phyloP scores from a whole-genome alignment of 2,888 invertebrate species.

The Clistopyga incitator region DNA sequence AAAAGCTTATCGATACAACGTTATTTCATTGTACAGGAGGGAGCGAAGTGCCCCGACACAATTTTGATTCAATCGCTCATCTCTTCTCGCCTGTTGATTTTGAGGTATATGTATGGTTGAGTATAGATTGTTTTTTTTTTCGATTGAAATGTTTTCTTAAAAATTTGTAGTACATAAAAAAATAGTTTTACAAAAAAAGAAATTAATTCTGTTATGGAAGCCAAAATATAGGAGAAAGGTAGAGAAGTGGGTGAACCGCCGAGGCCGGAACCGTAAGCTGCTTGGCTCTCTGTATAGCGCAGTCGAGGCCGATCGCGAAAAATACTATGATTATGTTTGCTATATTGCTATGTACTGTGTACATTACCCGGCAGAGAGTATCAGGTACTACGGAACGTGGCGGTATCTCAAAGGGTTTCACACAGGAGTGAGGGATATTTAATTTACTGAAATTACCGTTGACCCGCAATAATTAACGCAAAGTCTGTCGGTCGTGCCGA shows the following conservation, averaged over 20 bases:
- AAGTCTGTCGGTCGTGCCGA: slow-evolving; percentile 46
- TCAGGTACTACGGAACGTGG: slow-evolving; percentile 41
- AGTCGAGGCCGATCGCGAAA: slow-evolving; percentile 51
- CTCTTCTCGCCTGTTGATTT: not conserved
- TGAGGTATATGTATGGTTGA: not conserved
- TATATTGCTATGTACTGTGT: slow-evolving; percentile 40
- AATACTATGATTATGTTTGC: slow-evolving; percentile 64
- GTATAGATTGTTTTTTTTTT: not conserved
- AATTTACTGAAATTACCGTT: slow-evolving; percentile 68
- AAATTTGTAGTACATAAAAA: not conserved
- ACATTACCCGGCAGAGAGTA: slow-evolving; percentile 55
- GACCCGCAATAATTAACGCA: slow-evolving; percentile 68
- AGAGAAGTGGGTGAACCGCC: slow-evolving; percentile 19
- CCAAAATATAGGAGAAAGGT: not conserved
- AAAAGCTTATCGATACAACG: slow-evolving; percentile 16
- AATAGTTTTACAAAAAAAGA: not conserved
- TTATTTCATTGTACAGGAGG: not conserved
- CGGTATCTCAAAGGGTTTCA: slow-evolving; percentile 66
- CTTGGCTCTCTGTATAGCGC: not conserved
- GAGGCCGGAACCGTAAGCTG: slow-evolving; percentile 11
- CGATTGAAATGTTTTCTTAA: not conserved
- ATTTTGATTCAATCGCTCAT: slow-evolving; percentile 1
- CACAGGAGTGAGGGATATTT: slow-evolving; percentile 57
- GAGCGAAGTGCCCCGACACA: no score
- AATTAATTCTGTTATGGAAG: not conserved